Evolutionary conservation across 2,888 invertebrate genomes (phyloP), one percentile per base, ranked within the genome.

Genomic region (Sturmia bella): DNA sequence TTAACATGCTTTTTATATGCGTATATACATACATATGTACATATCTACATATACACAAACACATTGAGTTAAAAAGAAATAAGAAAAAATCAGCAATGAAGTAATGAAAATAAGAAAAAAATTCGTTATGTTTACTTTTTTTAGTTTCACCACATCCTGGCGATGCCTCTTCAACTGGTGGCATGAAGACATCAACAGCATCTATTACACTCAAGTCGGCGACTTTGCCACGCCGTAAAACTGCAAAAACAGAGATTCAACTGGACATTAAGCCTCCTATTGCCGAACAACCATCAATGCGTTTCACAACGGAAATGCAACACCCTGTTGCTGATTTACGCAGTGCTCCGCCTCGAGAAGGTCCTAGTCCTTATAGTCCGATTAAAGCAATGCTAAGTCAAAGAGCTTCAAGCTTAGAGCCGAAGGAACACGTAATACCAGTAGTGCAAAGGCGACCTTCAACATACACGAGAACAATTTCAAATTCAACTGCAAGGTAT

Each of bases 351-450:
- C 86, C 91, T 19, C 88, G 90, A 9, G 91, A 90, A 37, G 88
- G 87, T 17, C 89, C 90, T 57, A 85, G 87, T 52, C 89, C 90
- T 5, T 91, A 90, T 77, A 90, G 90, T 74, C 90, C 90, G 43
- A 85, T 91, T 43, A 87, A 87, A 64, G 84, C 87, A 54, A 76
- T 87, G 32, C n/a, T 88, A 78, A 89, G 90, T 88, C 85, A 90
- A 88, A 92, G 94, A 84, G 92, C 93, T 21, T 92, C 93, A 6
- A 92, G 92, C 66, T 86, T 93, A 72, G 93, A 93, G 86, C 93
- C 93, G 37, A 93, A 92, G 84, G 95, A 95, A 89, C 92, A 94
- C 85, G 94, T 95, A 85, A 95, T 95, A 87, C 94, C 95, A 45
- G 94, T 95, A 45, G 94, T 95, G 86, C 93, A 85, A 91, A 91